Evolutionary conservation across 2,797 vertebrate genomes (phyloP).

Genomic region (Odontamblyopus rebecca): DNA sequence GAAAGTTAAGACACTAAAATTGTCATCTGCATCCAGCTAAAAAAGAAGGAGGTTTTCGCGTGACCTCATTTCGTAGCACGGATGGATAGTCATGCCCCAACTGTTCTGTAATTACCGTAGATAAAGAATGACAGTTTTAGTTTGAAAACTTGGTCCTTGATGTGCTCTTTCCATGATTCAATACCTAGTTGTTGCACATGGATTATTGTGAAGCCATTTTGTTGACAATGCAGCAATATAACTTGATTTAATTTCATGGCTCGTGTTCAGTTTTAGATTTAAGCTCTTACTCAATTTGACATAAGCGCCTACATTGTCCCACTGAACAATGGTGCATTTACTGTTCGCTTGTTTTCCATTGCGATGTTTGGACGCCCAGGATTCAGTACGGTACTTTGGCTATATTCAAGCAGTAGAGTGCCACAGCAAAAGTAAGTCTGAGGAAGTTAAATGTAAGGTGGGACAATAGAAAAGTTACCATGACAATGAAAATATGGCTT

Average conservation of each 20-base stretch:
- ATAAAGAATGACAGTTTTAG: slow-evolving; percentile 35
- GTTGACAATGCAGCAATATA: slow-evolving; percentile 29
- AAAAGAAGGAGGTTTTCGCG: slow-evolving; percentile 37
- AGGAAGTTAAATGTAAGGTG: neutral
- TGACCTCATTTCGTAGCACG: slow-evolving; percentile 51
- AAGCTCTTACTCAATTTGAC: slow-evolving; percentile 36
- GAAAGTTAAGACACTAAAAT: slow-evolving; percentile 49
- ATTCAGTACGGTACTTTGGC: neutral
- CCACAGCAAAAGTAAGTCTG: neutral
- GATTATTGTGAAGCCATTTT: slow-evolving; percentile 23
- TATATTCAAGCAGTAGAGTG: neutral
- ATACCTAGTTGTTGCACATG: slow-evolving; percentile 23
- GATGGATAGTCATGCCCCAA: slow-evolving; percentile 34
- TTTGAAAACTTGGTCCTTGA: slow-evolving; percentile 38
- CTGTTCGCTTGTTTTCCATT: slow-evolving; percentile 1
- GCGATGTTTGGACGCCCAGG: neutral
- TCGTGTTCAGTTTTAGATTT: slow-evolving; percentile 37
- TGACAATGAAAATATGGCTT: no score
- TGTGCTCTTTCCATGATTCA: slow-evolving; percentile 48
- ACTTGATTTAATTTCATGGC: slow-evolving; percentile 46
- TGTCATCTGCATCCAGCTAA: slow-evolving; percentile 30
- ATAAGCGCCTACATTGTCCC: slow-evolving; percentile 8
- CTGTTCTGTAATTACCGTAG: slow-evolving; percentile 40
- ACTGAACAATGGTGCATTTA: neutral
- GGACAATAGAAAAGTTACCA: no score